phyloP scores from a whole-genome alignment of 2,113 vertebrate species.

The Zosterops japonicus region DNA sequence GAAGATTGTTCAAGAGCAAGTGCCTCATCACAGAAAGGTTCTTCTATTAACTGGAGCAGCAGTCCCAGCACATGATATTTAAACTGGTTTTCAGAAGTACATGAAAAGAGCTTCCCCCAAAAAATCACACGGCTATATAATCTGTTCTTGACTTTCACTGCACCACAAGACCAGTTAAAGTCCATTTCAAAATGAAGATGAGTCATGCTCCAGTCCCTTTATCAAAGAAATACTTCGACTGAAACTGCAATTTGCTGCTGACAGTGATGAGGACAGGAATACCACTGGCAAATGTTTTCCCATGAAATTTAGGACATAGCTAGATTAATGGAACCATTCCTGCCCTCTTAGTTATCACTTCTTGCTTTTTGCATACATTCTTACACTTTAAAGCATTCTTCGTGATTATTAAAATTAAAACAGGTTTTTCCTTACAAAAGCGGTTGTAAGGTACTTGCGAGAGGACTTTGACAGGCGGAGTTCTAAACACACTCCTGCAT shows the following conservation, averaged over 20 bases:
- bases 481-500: neutral
- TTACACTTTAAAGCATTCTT: neutral
- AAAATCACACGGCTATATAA: neutral
- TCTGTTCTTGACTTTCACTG: neutral
- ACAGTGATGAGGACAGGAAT: neutral
- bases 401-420: neutral
- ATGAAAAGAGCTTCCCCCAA: neutral
- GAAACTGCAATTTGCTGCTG: neutral
- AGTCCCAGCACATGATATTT: neutral
- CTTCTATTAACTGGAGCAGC: neutral
- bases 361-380: neutral
- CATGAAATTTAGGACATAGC: neutral
- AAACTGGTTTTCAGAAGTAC: neutral
- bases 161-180: neutral
- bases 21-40: neutral
- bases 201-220: neutral
- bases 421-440: neutral
- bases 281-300: neutral
- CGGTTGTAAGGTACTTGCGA: neutral
- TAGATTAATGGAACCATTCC: neutral
- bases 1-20: neutral
- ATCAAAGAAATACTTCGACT: neutral
- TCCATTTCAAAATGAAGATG: neutral
- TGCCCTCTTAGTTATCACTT: neutral
- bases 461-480: rapidly evolving